Conservation (phyloP, 2,113 vertebrate genomes). For the Microcebus lehilahytsara region DNA sequence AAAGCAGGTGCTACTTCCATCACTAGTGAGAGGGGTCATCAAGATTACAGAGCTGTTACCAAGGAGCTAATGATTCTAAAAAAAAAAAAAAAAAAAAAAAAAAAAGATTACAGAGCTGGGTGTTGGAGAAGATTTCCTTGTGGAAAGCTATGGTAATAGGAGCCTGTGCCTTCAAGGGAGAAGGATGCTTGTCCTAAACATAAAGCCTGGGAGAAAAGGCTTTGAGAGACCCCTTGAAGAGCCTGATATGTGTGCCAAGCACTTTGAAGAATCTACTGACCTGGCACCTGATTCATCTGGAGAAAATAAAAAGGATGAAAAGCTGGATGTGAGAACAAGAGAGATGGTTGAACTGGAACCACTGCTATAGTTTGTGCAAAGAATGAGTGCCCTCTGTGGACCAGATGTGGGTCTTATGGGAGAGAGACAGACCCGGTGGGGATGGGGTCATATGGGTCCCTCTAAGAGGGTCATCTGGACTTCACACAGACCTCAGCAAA, state of each 20-base stretch:
- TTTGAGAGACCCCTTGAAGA: background rate
- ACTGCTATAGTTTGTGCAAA: background rate
- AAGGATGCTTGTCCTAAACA: background rate
- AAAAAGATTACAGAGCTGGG: fast-evolving
- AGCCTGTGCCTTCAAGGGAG: too few species aligned
- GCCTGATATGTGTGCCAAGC: background rate
- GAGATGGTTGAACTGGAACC: background rate
- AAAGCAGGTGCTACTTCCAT: background rate
- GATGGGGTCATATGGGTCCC: background rate
- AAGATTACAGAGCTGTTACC: fast-evolving
- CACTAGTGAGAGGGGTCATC: background rate
- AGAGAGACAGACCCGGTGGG: background rate
- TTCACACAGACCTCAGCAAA: background rate
- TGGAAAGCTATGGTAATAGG: background rate
- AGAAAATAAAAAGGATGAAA: background rate
- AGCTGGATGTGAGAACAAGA: background rate
- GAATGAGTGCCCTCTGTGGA: background rate
- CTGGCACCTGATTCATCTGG: background rate
- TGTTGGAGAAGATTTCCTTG: background rate
- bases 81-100: too few species aligned
- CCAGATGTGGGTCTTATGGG: background rate
- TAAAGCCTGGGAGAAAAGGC: background rate
- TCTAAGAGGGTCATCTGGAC: background rate
- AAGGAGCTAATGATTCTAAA: too few species aligned
- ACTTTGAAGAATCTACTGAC: background rate